Evolutionary conservation across 2,113 vertebrate species (phyloP).

Genomic region (Notechis scutatus): DNA sequence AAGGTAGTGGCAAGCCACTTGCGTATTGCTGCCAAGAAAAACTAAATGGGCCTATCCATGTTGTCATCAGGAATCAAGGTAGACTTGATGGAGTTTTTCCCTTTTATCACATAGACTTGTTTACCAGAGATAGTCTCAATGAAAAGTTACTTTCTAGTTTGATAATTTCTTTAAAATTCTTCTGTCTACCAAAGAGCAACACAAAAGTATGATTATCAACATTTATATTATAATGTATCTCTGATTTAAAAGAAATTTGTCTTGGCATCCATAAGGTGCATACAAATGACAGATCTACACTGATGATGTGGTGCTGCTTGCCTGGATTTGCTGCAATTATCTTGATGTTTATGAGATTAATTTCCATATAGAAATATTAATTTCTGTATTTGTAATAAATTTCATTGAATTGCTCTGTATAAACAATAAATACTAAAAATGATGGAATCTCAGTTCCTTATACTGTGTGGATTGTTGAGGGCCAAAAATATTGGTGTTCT

Average conservation of each 20-base stretch:
- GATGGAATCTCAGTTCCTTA: not conserved
- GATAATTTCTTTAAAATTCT: not conserved
- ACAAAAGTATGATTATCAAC: not conserved
- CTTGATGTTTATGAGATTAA: not conserved
- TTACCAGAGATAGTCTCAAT: not conserved
- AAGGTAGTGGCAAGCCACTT: not conserved
- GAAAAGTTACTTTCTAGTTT: not conserved
- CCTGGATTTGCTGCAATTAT: not conserved
- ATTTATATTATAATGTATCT: not conserved
- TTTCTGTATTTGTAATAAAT: not conserved
- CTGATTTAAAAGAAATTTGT: not conserved
- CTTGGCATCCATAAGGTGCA: not conserved
- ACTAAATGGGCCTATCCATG: not conserved
- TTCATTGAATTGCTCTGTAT: not conserved
- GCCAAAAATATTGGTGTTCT: not conserved
- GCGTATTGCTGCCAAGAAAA: not conserved
- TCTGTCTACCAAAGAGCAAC: not conserved
- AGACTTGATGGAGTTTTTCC: not conserved
- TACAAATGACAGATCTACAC: not conserved
- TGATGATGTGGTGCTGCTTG: not conserved
- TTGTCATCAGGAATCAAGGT: not conserved
- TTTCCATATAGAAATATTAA: not conserved
- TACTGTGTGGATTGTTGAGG: not conserved
- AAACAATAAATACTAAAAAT: not conserved
- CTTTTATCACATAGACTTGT: not conserved